Evolutionary conservation across 2,888 invertebrate species (phyloP).

Genomic region (Listrodromus nycthemerus): DNA sequence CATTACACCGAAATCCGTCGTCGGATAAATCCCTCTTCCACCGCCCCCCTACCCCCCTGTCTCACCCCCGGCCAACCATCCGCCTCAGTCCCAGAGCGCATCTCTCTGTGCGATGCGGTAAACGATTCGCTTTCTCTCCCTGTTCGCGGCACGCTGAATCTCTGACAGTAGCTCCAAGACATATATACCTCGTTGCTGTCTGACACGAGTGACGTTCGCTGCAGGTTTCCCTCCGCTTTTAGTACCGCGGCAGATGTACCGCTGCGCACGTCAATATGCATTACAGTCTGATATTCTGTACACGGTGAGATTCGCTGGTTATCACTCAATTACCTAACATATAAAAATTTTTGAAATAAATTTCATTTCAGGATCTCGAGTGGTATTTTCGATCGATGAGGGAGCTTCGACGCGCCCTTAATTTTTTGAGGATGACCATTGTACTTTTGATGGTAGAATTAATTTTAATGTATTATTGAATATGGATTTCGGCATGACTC

Average conservation of each 20-base stretch:
- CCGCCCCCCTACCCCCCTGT: background rate
- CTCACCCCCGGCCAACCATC: no score
- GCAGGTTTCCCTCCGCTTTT: constrained; percentile 37
- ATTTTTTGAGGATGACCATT: no score
- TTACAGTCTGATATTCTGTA: background rate
- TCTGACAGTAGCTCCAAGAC: constrained; percentile 44
- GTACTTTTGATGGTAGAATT: background rate
- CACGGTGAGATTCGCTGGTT: background rate
- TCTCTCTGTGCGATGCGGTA: constrained; percentile 49
- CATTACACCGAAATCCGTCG: constrained; percentile 72
- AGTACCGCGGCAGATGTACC: constrained; percentile 6
- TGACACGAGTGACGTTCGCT: constrained; percentile 61
- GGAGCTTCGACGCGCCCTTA: no score
- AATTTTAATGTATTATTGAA: no score
- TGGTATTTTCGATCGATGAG: background rate
- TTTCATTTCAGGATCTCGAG: background rate
- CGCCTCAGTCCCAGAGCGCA: constrained; percentile 26
- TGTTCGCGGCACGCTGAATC: constrained; percentile 55
- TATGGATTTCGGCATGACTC: no score
- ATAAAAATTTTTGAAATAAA: no score
- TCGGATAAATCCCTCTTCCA: constrained; percentile 18
- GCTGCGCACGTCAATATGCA: constrained; percentile 41
- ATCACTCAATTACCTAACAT: constrained; percentile 5
- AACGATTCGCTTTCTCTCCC: constrained; percentile 63
- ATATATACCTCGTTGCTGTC: constrained; percentile 32